These are phyloP conservation scores for Drosophila demipolita DNA, from an alignment of 2,888 invertebrate genomes.

Conservation along the genomic window DNA sequence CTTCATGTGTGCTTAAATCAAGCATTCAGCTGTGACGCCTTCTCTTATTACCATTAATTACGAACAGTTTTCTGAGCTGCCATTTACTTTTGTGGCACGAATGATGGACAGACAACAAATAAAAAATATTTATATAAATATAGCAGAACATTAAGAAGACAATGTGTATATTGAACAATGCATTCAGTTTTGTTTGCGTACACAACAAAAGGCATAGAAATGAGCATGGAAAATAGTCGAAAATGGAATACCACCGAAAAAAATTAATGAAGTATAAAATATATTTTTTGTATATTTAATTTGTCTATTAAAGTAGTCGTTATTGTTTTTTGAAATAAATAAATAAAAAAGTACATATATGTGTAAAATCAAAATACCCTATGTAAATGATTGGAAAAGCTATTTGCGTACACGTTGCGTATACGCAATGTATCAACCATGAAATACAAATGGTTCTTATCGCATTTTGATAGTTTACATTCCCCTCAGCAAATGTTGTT, in stretches of 20 bases:
- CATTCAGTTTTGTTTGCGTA: constrained; percentile 9
- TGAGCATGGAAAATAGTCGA: background rate
- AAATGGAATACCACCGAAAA: constrained; percentile 12
- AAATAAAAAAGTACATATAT: background rate
- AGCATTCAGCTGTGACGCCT: constrained; percentile 2
- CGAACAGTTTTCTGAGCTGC: constrained; percentile 19
- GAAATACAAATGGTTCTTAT: constrained; percentile 4
- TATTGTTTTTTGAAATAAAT: background rate
- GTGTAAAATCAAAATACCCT: background rate
- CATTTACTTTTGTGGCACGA: constrained; percentile 20
- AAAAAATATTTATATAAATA: background rate
- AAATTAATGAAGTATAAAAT: background rate
- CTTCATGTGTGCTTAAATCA: constrained; percentile 7
- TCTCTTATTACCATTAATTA: constrained; percentile 46
- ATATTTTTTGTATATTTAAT: background rate
- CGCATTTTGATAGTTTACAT: constrained; percentile 4
- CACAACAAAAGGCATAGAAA: constrained; percentile 20
- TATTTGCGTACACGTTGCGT: constrained; percentile 34
- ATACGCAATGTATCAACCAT: constrained; percentile 35
- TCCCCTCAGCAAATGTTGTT: constrained; percentile 3
- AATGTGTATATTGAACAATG: constrained; percentile 22
- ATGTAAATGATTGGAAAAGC: background rate
- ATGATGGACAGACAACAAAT: constrained; percentile 26
- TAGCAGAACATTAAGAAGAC: background rate
- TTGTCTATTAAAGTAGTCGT: background rate